Conservation (phyloP, 2,797 vertebrate species). For the Cossypha dichroa region DNA sequence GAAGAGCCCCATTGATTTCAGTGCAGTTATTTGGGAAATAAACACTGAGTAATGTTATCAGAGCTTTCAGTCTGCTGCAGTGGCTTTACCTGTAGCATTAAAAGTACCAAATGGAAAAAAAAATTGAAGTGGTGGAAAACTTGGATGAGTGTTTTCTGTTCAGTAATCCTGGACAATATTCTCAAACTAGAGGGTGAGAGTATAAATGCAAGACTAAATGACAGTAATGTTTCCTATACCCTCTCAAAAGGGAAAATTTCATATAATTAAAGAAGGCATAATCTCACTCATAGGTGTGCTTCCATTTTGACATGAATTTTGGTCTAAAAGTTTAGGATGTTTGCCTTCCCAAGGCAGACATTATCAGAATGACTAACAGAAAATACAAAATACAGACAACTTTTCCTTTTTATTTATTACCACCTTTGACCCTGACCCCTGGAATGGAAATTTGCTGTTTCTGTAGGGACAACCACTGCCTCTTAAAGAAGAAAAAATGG, state of each 20-base stretch:
- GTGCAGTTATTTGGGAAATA: background rate
- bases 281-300: background rate
- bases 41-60: background rate
- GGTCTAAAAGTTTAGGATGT: background rate
- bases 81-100: background rate
- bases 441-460: background rate
- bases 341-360: background rate
- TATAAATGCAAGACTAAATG: background rate
- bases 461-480: background rate
- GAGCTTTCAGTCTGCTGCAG: background rate
- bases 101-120: background rate
- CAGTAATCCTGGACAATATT: background rate
- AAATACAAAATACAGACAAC: background rate
- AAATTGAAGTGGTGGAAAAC: accelerated
- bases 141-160: background rate
- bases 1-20: background rate
- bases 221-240: background rate
- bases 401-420: background rate
- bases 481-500: background rate
- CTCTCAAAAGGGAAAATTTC: background rate
- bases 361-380: background rate
- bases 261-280: background rate
- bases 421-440: background rate
- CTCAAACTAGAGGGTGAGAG: background rate
- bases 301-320: background rate